Conservation (phyloP, 2,888 invertebrate species). For the Melanotus villosus region DNA sequence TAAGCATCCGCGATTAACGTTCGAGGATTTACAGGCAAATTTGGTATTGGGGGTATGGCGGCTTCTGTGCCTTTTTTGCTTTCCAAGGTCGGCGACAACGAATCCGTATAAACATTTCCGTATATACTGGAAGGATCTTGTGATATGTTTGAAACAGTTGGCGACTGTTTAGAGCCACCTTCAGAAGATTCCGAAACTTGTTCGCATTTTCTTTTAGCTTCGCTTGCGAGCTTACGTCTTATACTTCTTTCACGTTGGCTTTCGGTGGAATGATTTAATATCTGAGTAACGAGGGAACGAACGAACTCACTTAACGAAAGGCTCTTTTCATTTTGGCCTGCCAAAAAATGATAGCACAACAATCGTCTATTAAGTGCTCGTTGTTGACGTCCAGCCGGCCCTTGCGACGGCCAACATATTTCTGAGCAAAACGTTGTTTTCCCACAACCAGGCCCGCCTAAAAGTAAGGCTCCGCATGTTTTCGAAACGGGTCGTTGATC, state of each 20-base stretch:
- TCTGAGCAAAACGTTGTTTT: conserved; percentile 93
- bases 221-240: conserved; percentile 61
- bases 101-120: conserved; percentile 62
- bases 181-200: conserved; percentile 28
- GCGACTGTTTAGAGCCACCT: conserved; percentile 39
- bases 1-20: conserved; percentile 84
- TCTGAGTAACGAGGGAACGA: conserved; percentile 86
- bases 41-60: conserved; percentile 68
- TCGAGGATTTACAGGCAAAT: conserved; percentile 72
- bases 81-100: conserved; percentile 57
- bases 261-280: conserved; percentile 79
- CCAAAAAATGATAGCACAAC: conserved; percentile 90
- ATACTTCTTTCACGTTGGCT: conserved; percentile 68
- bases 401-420: conserved; percentile 79
- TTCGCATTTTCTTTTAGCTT: conserved; percentile 33
- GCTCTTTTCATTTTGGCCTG: conserved; percentile 88
- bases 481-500: conserved; percentile 90
- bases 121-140: conserved; percentile 60
- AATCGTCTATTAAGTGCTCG: conserved; percentile 83
- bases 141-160: conserved; percentile 52
- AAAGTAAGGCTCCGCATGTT: conserved; percentile 89
- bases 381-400: conserved; percentile 79
- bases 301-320: conserved; percentile 90
- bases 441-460: conserved; percentile 93
- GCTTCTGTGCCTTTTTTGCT: conserved; percentile 56